Percentiles rank a stretch among this genome's conserved stretches.
These are phyloP conservation scores for Pantala flavescens DNA, from an alignment of 1,140 invertebrate genomes.

Conservation along the genomic window DNA sequence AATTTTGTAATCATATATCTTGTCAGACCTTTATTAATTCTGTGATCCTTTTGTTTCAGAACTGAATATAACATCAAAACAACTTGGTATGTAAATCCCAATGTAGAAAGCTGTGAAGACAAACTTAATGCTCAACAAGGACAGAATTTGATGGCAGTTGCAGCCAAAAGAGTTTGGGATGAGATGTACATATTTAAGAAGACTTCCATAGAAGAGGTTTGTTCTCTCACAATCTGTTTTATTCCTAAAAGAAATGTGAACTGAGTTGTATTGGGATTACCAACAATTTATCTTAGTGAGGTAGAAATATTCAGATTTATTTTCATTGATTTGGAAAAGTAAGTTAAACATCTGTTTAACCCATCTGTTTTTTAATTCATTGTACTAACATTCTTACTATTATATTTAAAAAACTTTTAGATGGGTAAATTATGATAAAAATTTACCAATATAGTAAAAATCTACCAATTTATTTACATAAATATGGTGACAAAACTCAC, in stretches of 20 bases:
- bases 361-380: no score
- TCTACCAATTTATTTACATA: no score
- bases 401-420: no score
- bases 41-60: constrained; percentile 22
- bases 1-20: constrained; percentile 5
- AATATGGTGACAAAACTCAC: no score
- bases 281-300: not conserved
- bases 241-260: constrained; percentile 9
- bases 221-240: not conserved
- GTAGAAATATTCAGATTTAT: not conserved
- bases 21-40: not conserved
- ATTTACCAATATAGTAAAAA: no score
- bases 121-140: constrained; percentile 66
- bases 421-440: no score
- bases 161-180: constrained; percentile 91
- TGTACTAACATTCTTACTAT: no score
- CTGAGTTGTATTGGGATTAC: no score
- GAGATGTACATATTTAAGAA: constrained; percentile 94
- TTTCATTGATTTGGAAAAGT: not conserved
- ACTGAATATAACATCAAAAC: constrained; percentile 67
- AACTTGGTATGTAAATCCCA: constrained; percentile 80
- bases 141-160: constrained; percentile 76
- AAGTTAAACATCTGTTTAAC: no score
- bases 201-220: constrained; percentile 74
- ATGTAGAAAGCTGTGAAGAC: constrained; percentile 59